phyloP scores from a whole-genome alignment of 1,140 invertebrate species.

The Drosophila dunni region DNA sequence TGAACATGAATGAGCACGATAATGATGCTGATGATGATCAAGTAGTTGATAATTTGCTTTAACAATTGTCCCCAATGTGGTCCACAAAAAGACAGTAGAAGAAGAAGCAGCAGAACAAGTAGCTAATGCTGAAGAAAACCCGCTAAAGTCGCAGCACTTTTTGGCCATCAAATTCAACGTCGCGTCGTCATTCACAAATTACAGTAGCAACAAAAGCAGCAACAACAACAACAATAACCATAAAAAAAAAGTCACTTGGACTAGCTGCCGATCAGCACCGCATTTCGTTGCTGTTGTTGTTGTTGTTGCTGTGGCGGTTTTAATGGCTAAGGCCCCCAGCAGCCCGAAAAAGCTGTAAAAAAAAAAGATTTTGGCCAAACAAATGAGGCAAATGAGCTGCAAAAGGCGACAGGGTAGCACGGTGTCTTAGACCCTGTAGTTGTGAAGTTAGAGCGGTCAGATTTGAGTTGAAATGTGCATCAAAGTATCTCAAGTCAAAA shows the following conservation, averaged over 20 bases:
- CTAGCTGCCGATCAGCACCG: conserved; percentile 62
- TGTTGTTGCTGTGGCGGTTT: conserved; percentile 49
- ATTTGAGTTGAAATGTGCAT: too few species aligned
- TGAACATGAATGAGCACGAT: background rate
- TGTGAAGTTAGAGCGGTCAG: too few species aligned
- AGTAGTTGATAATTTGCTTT: background rate
- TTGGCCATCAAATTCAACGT: conserved; percentile 40
- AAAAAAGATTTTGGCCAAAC: conserved; percentile 59
- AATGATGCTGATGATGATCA: conserved; percentile 2
- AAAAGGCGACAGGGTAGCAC: conserved; percentile 22
- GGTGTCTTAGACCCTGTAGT: background rate
- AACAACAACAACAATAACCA: conserved; percentile 16
- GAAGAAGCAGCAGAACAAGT: too few species aligned
- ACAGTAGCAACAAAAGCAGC: conserved; percentile 52
- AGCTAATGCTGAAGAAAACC: background rate
- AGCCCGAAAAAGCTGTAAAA: conserved; percentile 70
- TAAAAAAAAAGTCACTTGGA: conserved; percentile 42
- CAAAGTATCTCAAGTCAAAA: too few species aligned
- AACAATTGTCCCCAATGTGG: conserved; percentile 66
- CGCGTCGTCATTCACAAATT: conserved; percentile 59
- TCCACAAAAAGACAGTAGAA: background rate
- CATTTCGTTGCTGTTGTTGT: conserved; percentile 52
- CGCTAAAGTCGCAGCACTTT: conserved; percentile 5
- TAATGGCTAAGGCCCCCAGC: conserved; percentile 46
- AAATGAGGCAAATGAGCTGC: conserved; percentile 72